Conservation (phyloP, 2,113 vertebrate species). For the Oncorhynchus tshawytscha region DNA sequence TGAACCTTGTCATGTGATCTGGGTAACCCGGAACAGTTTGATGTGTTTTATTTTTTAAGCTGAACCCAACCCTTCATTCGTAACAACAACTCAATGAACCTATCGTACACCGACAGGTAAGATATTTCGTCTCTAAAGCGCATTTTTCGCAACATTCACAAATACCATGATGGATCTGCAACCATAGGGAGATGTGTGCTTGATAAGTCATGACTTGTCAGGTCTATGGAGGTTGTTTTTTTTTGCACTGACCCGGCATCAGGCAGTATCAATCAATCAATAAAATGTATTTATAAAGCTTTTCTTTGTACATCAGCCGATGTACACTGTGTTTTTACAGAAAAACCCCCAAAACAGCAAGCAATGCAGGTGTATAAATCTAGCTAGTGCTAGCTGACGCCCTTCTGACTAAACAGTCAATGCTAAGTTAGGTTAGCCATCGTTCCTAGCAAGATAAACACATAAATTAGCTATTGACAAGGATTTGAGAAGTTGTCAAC, state of each 20-base stretch:
- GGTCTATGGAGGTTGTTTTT: conserved; percentile 39
- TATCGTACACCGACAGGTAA: conserved; percentile 68
- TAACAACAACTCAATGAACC: conserved; percentile 15
- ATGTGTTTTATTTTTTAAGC: conserved; percentile 34
- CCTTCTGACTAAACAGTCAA: neutral
- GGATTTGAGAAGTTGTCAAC: neutral
- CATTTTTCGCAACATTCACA: neutral
- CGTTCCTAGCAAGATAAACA: neutral
- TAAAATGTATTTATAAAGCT: too few relatives aligned
- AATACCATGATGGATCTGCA: neutral
- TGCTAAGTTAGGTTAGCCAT: neutral
- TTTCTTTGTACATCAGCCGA: too few relatives aligned
- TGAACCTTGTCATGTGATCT: conserved; percentile 42
- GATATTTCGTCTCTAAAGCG: conserved; percentile 13
- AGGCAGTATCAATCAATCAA: neutral
- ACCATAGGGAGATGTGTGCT: neutral
- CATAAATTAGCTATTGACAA: neutral
- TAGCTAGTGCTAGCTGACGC: conserved; percentile 20
- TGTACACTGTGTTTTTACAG: too few relatives aligned
- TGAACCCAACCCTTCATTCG: conserved; percentile 68
- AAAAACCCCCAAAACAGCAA: too few relatives aligned
- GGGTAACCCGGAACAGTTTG: conserved; percentile 66
- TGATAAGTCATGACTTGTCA: conserved; percentile 27
- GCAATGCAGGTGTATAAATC: neutral
- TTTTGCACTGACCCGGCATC: conserved; percentile 45